These are phyloP conservation scores for Neuroterus valhalla DNA, from an alignment of 1,140 invertebrate genomes.

Conservation along the genomic window DNA sequence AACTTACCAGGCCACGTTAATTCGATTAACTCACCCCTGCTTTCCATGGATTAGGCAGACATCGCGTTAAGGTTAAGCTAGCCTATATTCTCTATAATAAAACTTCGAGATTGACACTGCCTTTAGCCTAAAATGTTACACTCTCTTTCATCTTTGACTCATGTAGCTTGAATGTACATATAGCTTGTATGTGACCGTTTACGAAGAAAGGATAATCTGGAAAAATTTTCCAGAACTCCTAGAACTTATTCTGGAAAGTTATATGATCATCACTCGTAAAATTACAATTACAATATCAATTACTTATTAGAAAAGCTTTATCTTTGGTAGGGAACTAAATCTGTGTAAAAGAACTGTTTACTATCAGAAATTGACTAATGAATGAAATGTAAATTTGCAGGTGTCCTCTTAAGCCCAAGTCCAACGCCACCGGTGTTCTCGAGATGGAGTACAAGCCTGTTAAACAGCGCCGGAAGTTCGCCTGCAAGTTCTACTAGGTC, in stretches of 20 bases:
- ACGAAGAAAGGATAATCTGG: too few species aligned
- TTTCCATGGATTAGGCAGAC: not conserved
- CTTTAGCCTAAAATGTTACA: not conserved
- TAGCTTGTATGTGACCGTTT: too few species aligned
- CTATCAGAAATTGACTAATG: too few species aligned
- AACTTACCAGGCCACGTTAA: slow-evolving; percentile 53
- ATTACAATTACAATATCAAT: too few species aligned
- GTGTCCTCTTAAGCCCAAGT: slow-evolving; percentile 73
- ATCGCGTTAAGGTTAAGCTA: not conserved
- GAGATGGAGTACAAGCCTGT: slow-evolving; percentile 89
- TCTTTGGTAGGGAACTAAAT: too few species aligned
- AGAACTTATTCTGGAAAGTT: too few species aligned
- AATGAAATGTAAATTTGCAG: slow-evolving; percentile 36
- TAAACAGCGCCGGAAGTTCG: slow-evolving; percentile 84
- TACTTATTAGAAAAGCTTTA: too few species aligned
- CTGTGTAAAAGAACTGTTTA: not conserved
- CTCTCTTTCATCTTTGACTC: not conserved
- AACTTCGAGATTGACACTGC: not conserved
- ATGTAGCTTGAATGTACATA: not conserved
- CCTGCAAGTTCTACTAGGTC: slow-evolving; percentile 80
- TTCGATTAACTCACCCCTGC: slow-evolving; percentile 51
- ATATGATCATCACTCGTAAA: too few species aligned
- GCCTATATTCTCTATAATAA: not conserved
- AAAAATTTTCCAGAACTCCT: too few species aligned
- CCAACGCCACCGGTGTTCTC: slow-evolving; percentile 79